Evolutionary conservation across 2,113 vertebrate species (phyloP), one percentile per base, ranked within the genome.

Genomic region (Ptilorrhoa leucosticta): DNA sequence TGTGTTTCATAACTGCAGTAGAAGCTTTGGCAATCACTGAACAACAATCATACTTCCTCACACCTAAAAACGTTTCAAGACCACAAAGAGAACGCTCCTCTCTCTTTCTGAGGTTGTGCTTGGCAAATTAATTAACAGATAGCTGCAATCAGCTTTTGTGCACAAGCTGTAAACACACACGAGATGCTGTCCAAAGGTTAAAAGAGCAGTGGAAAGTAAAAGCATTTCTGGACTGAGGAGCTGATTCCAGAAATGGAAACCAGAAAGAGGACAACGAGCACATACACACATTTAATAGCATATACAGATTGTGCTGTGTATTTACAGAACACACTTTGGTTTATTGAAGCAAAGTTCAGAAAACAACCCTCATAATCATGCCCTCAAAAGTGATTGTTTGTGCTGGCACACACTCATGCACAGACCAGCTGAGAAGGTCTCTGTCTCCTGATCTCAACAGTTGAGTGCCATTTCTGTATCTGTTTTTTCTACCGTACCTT

Each of bases 341-440:
- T 83, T 91, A 78, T 14, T 37, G 72, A 88, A 71, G 28, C 65
- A 37, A 92, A 91, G 89, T 92, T 94, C 91, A 94, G 76, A 89
- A 89, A 78, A 57, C 28, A 73, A 53, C 56, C 42, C 63, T 73
- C 37, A n/a, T 31, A 68, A 84, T 56, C 57, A 51, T 42, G 28
- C 44, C 63, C 17, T 33, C 39, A 58, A 7, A 88, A 87, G 26
- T 16, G 47, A 83, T 2, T 68, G 82, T 42, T 72, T 50, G 16
- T 22, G 58, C 70, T 72, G 70, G 73, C 78, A 83, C 27, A 44
- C 6, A 39, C 0, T 4, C 0, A 2, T 10, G 33, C 37, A 12
- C 8, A 63, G 77, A 69, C 13, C 71, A 86, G 47, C 33, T 66
- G 42, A 77, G 65, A 71, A 87, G 30, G n/a, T 51, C 47, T 13